Conservation (phyloP, 2,797 vertebrate species). For the Acanthiza pusilla region DNA sequence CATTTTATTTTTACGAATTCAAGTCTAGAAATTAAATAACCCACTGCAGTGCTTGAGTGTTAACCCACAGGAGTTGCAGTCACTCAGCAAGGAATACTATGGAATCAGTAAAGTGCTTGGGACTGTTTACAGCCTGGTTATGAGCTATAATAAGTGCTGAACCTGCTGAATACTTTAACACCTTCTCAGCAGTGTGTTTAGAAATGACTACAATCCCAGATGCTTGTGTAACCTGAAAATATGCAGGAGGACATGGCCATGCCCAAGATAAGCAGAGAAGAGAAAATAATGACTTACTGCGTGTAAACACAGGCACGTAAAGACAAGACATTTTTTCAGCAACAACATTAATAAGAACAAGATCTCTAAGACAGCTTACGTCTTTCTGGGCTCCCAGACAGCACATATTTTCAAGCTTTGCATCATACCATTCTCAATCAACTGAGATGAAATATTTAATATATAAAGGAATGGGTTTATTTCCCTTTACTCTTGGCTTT, state of each 20-base stretch:
- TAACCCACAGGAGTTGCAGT: neutral
- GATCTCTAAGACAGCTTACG: neutral
- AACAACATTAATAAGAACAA: neutral
- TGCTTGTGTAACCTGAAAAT: conserved; percentile 38
- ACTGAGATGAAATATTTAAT: conserved; percentile 33
- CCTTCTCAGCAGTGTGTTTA: neutral
- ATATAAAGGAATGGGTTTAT: conserved; percentile 14
- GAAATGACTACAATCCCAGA: neutral
- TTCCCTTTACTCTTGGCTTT: conserved; percentile 37
- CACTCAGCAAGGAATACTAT: neutral
- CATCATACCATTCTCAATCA: conserved; percentile 25
- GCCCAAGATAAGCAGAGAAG: conserved; percentile 4
- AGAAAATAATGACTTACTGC: neutral
- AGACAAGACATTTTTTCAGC: neutral
- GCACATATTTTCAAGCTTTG: neutral
- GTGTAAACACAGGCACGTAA: neutral
- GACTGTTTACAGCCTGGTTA: neutral
- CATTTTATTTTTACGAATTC: neutral
- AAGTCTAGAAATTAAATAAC: neutral
- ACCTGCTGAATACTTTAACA: conserved; percentile 11
- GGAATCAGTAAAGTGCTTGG: neutral
- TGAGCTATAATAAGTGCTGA: neutral
- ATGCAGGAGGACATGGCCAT: neutral
- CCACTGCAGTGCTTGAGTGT: neutral
- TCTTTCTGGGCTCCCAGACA: conserved; percentile 5